Percentiles rank a stretch among this genome's conserved stretches.
phyloP scores from a whole-genome alignment of 2,888 invertebrate species.

The Chironomus riparius region DNA sequence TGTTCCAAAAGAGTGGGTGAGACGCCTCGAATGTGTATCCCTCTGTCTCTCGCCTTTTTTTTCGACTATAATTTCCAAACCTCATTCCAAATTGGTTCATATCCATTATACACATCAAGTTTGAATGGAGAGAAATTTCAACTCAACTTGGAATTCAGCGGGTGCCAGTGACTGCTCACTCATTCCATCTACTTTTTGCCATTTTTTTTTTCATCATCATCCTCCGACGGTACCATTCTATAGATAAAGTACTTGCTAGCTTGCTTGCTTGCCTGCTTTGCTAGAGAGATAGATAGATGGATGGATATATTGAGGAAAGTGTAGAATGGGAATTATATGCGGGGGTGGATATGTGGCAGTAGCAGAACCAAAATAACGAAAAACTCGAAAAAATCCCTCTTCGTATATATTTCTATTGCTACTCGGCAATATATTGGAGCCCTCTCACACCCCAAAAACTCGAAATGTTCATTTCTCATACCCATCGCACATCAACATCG shows the following conservation, averaged over 20 bases:
- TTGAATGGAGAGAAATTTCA: neutral
- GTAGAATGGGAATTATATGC: neutral
- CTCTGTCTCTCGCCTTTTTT: neutral
- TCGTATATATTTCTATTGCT: neutral
- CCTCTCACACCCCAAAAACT: neutral
- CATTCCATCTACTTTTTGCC: neutral
- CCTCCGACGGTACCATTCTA: neutral
- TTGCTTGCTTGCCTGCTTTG: neutral
- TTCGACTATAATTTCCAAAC: too few species aligned
- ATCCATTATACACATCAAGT: neutral
- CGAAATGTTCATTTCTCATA: neutral
- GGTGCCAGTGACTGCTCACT: neutral
- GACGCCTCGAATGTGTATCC: slow-evolving; percentile 10
- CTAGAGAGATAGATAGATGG: neutral
- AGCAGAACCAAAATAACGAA: neutral
- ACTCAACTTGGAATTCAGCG: neutral
- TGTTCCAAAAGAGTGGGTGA: neutral
- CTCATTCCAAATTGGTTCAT: neutral
- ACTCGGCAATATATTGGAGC: neutral
- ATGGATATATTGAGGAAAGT: neutral
- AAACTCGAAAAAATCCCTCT: neutral
- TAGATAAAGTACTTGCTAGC: neutral
- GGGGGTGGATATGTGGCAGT: neutral
- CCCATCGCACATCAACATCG: neutral
- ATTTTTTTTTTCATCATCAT: neutral